Base-by-base conservation (phyloP, 2,113 vertebrate genomes). In the Gymnogyps californianus region DNA sequence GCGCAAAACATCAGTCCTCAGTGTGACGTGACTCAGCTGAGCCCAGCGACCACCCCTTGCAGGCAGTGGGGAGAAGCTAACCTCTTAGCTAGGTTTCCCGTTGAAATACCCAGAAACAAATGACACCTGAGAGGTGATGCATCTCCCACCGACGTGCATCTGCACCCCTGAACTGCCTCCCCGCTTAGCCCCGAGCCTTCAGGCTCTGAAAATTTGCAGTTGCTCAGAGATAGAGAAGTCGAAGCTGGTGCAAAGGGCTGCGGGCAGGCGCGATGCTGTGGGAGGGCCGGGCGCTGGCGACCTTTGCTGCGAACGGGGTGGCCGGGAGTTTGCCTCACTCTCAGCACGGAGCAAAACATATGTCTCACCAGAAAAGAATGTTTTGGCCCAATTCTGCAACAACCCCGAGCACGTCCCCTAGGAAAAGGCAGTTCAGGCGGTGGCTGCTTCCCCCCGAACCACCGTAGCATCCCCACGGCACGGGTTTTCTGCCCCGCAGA, bases 281-380 rank as follows among this genome's bases (percentile, higher is more conserved):
- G 87, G 87, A 78, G 81, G 95, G 78, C 32, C 0, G 3, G 65
- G 69, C 1, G 21, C 89, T 52, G 75, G 62, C 38, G 75, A 59
- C 21, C 59, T 67, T 31, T 6, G 36, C 79, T 29, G 65, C 18
- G 2, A 71, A 71, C 6, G 4, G 71, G 83, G 74, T 21, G 34
- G 83, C 40, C 28, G 0, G 52, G 42, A 92, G 66, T 24, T 83
- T 79, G 54, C 82, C 67, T 92, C 83, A 92, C 40, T 3, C 15
- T 20, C 72, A 25, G 46, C 1, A 2, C 17, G 3, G 83, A 94
- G 22, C 79, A 92, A 97, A 97, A 96, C 96, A 96, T 10, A 38
- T 44, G 20, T 55, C 89, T 97, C 95, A 97, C 38, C 69, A 62
- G 82, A 86, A 90, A 96, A 92, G 95, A 96, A 97, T 97, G 94